Base-by-base conservation (phyloP, 2,797 vertebrate species). In the Anguilla anguilla region DNA sequence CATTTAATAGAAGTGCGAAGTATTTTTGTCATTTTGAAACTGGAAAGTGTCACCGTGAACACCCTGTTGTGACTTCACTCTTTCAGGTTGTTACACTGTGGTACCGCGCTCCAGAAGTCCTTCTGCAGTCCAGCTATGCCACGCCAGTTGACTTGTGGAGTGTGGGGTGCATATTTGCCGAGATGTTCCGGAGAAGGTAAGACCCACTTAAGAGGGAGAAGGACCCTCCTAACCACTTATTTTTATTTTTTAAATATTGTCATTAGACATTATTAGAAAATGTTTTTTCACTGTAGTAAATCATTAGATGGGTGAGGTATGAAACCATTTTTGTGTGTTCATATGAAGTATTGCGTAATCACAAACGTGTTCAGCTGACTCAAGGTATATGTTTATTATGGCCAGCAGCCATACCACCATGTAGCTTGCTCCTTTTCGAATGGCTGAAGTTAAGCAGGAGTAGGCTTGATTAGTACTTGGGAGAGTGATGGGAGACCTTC, bases 61-160 rank as follows among this genome's bases (percentile, higher is more conserved):
- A 51, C 79, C 43, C 79, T 49, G 13, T 31, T 85, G 22, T 55
- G 9, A 72, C 2, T 87, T 82, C 35, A 19, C 6, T 43, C 19
- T 94, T 95, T 31, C 94, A 98, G 97, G 97, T 98, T 85, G 97
- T 98, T 92, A 98, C 97, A 0, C 94, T 98, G 93, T 98, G 97
- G 97, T 98, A 98, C 92, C 94, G 97, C 90, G 97, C 97, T 79
- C 97, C 97, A 28, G 97, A 98, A 93, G 97, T 98, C 91, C 92
- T 98, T 90, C 96, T 98, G 84, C 97, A 98, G 94, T 98, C 97
- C 93, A 98, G 97, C 92, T 98, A 98, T 0, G 97, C 97, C 91
- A 98, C 97, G n/a, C 97, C 97, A 1, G 97, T 98, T 88, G 97
- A 98, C 90, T 96, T 98, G 86, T 98, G 97, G 97, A 98, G 97